These are phyloP conservation scores for Cecidostiba fungosa DNA, from an alignment of 2,888 invertebrate genomes.

Conservation along the genomic window DNA sequence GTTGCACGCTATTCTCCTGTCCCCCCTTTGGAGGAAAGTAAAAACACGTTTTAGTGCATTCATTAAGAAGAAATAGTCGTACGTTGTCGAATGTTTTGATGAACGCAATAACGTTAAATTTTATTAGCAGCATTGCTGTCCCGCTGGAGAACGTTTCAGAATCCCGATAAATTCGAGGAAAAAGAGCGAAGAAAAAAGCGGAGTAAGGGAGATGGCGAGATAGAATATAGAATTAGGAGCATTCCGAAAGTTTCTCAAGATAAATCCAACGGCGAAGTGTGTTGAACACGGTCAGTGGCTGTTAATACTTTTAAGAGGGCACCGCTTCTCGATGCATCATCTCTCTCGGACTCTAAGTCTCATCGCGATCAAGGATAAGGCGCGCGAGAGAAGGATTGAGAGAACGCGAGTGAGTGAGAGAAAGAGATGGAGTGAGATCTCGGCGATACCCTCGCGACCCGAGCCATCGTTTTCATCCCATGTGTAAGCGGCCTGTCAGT, in stretches of 20 bases:
- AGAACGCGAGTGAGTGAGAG: constrained; percentile 30
- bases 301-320: constrained; percentile 66
- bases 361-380: constrained; percentile 61
- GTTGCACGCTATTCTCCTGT: not conserved
- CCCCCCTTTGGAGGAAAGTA: not conserved
- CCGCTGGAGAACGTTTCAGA: constrained; percentile 5
- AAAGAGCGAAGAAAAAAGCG: not conserved
- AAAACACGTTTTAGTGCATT: constrained; percentile 13
- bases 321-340: constrained; percentile 73
- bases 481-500: constrained; percentile 75
- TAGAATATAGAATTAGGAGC: constrained; percentile 56
- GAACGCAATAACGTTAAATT: not conserved
- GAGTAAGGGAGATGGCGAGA: constrained; percentile 41
- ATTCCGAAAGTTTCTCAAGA: constrained; percentile 60
- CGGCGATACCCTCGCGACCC: constrained; percentile 76
- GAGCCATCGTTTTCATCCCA: constrained; percentile 74
- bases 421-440: constrained; percentile 68
- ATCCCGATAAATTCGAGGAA: constrained; percentile 32
- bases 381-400: constrained; percentile 62
- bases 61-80: not conserved
- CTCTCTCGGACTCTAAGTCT: constrained; percentile 63
- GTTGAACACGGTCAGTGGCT: constrained; percentile 63
- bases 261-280: constrained; percentile 55
- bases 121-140: not conserved
- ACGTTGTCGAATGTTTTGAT: not conserved